phyloP scores from a whole-genome alignment of 2,113 vertebrate species.

The Archocentrus centrarchus region DNA sequence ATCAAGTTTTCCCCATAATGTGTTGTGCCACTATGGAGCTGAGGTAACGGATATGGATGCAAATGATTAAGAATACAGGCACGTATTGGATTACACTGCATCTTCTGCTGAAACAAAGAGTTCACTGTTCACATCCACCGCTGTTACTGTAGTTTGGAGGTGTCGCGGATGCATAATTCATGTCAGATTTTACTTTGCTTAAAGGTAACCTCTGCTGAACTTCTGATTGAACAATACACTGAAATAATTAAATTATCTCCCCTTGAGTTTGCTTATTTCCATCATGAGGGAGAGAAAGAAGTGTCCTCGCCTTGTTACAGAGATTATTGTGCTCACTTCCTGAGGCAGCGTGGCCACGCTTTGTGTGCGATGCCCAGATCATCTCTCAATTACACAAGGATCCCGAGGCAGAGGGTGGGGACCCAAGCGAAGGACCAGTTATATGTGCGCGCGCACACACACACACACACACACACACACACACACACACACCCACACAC shows the following conservation, averaged over 20 bases:
- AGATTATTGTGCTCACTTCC: slow-evolving; percentile 77
- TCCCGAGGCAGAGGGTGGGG: slow-evolving; percentile 73
- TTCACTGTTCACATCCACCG: slow-evolving; percentile 2
- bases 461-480: background rate
- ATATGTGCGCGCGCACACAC: no score
- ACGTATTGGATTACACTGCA: slow-evolving; percentile 42
- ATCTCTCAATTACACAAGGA: slow-evolving; percentile 76
- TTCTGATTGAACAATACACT: slow-evolving; percentile 21
- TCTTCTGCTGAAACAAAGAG: slow-evolving; percentile 58
- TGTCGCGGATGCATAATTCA: background rate
- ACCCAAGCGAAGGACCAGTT: slow-evolving; percentile 70
- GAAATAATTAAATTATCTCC: slow-evolving; percentile 46
- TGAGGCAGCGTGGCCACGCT: slow-evolving; percentile 71
- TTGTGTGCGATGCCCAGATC: slow-evolving; percentile 74
- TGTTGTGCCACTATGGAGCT: slow-evolving; percentile 36
- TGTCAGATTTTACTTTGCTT: slow-evolving; percentile 25
- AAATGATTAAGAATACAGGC: slow-evolving; percentile 50
- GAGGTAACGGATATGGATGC: slow-evolving; percentile 48
- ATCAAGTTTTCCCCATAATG: slow-evolving; percentile 66
- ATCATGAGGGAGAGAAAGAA: slow-evolving; percentile 38
- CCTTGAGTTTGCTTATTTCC: slow-evolving; percentile 57
- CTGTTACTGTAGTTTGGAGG: background rate
- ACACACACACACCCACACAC: slow-evolving; percentile 22
- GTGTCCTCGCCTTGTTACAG: slow-evolving; percentile 69
- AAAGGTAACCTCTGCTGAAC: slow-evolving; percentile 29